Percentiles rank a stretch among this genome's conserved stretches.
phyloP scores from a whole-genome alignment of 2,797 vertebrate species.

The Buceros bicornis region DNA sequence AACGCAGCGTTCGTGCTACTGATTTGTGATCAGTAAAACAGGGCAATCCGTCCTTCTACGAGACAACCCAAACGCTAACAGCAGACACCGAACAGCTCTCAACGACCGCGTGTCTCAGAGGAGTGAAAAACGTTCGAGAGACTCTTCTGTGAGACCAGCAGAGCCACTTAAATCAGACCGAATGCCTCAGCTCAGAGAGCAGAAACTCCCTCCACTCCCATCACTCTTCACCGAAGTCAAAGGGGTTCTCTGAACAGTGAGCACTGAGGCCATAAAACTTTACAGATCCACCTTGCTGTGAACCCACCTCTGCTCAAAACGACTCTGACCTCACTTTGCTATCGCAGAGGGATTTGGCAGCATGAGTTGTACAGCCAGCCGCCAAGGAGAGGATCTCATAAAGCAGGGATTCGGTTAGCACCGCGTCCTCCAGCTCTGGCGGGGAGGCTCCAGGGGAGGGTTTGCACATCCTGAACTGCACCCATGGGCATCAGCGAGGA shows the following conservation, averaged over 20 bases:
- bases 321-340: rapidly evolving
- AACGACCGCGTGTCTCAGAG: neutral
- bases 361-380: neutral
- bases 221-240: neutral
- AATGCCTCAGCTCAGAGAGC: neutral
- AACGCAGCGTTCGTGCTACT: neutral
- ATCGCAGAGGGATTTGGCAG: neutral
- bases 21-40: neutral
- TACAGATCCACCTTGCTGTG: neutral
- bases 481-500: rapidly evolving
- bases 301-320: neutral
- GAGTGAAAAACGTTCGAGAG: neutral
- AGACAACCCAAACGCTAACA: neutral
- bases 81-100: neutral
- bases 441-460: neutral
- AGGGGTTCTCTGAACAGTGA: neutral
- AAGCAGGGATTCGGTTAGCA: rapidly evolving
- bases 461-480: neutral
- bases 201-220: neutral
- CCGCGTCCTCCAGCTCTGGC: neutral
- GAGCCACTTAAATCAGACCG: neutral
- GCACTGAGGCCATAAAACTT: neutral
- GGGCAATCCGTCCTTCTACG: neutral
- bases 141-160: neutral
- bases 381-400: neutral